phyloP scores from a whole-genome alignment of 2,888 invertebrate species.

The Acholoe squamosa region DNA sequence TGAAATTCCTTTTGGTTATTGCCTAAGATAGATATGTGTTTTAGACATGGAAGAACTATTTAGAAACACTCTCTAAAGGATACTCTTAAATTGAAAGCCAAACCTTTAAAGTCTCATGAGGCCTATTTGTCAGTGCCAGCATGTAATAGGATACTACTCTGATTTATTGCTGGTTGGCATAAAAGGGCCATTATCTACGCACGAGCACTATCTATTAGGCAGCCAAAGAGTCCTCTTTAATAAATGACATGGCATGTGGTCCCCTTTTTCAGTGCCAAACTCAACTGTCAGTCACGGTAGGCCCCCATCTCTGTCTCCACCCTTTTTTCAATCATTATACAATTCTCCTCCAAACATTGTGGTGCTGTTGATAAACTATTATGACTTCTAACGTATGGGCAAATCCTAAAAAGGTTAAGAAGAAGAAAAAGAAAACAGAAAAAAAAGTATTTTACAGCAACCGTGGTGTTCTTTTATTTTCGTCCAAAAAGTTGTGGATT shows the following conservation, averaged over 20 bases:
- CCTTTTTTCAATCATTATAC: neutral
- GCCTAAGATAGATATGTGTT: too few species aligned
- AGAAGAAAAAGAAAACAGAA: too few species aligned
- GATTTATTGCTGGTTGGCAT: neutral
- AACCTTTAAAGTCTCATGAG: neutral
- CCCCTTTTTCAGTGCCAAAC: neutral
- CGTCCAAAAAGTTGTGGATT: too few species aligned
- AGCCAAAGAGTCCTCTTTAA: neutral
- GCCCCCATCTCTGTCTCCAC: neutral
- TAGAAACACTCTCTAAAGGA: neutral
- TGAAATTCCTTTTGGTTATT: too few species aligned
- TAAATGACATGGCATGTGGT: slow-evolving; percentile 22
- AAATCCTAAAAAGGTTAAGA: too few species aligned
- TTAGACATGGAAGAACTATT: too few species aligned
- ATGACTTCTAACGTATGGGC: neutral
- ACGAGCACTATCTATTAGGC: neutral
- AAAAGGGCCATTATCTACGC: slow-evolving; percentile 1
- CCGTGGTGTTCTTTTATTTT: too few species aligned
- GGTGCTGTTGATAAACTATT: neutral
- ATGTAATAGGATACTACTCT: neutral
- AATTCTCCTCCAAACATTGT: slow-evolving; percentile 16
- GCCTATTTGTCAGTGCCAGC: neutral
- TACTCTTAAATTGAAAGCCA: neutral
- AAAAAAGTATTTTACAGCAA: too few species aligned
- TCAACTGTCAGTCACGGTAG: neutral